Base-by-base conservation (phyloP, 1,140 invertebrate species). In the Chironomus tepperi region DNA sequence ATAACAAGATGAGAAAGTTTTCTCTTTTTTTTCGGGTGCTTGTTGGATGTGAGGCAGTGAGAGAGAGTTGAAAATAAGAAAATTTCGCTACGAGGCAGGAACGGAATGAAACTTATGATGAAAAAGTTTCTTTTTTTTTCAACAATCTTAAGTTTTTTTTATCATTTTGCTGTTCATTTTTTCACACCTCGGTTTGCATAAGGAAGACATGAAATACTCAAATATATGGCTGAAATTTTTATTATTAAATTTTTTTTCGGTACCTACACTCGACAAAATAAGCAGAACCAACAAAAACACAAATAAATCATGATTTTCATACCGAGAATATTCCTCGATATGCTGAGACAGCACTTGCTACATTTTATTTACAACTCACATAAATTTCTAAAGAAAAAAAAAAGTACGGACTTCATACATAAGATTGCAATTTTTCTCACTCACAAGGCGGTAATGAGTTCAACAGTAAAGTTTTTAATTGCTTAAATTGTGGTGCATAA, bases 401-500 rank as follows among this genome's bases (percentile, higher is more conserved):
- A 57, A 57, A 57, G 10, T 57, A n/a, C n/a, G 9, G n/a, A 57
- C 24, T 34, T 34, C 24, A 34, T 34, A 34, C 24, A 12, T 57
- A n/a, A 57, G n/a, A 57, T n/a, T 57, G 47, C n/a, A 57, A 57
- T 57, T 57, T 57, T 57, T 57, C 12, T 47, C 12, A 57, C 12
- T 57, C 47, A 57, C 43, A 12, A 3, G 15, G 15, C 47, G n/a
- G 47, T 57, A 57, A 57, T 57, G 47, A 57, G 47, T 57, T 57
- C 47, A 57, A 57, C 9, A 57, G 47, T 57, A 15, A 57, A 57
- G 47, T 57, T 57, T 47, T 57, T 57, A 57, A 57, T 57, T n/a
- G n/a, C 47, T 57, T 57, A 57, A 57, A 57, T 57, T 57, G n/a
- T n/a, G 47, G 47, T 57, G 47, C 47, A 57, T 57, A 57, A 57